Evolutionary conservation across 1,140 invertebrate species (phyloP).

Genomic region (Lordiphosa mommai): DNA sequence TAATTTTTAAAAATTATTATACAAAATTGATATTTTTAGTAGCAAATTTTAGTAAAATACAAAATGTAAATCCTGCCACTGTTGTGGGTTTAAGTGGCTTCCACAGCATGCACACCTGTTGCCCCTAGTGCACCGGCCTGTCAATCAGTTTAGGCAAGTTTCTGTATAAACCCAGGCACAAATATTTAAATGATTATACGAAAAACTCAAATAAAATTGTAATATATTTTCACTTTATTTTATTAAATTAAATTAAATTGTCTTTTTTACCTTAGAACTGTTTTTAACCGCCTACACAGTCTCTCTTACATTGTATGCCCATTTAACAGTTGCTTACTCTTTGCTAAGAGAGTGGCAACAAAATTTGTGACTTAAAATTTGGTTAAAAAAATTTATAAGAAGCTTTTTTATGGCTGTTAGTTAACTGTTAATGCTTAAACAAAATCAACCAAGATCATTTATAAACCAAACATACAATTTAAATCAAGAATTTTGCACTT

Average conservation of each 20-base stretch:
- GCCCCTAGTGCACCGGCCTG: background rate
- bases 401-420: slow-evolving; percentile 51
- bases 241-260: no score
- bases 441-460: background rate
- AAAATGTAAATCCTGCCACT: no score
- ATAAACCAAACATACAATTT: background rate
- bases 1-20: no score
- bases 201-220: background rate
- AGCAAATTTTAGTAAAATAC: no score
- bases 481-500: background rate
- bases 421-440: slow-evolving; percentile 29
- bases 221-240: background rate
- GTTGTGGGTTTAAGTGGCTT: background rate
- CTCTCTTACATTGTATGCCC: background rate
- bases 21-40: no score
- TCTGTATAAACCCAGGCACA: no score
- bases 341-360: slow-evolving; percentile 27
- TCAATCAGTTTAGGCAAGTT: slow-evolving; percentile 28
- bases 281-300: no score
- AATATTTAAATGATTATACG: background rate
- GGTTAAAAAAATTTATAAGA: no score
- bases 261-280: no score
- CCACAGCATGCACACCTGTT: slow-evolving; percentile 52
- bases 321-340: slow-evolving; percentile 37
- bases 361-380: slow-evolving; percentile 21